Evolutionary conservation across 1,140 invertebrate genomes (phyloP).

Genomic region (Drosophila equinoxialis): DNA sequence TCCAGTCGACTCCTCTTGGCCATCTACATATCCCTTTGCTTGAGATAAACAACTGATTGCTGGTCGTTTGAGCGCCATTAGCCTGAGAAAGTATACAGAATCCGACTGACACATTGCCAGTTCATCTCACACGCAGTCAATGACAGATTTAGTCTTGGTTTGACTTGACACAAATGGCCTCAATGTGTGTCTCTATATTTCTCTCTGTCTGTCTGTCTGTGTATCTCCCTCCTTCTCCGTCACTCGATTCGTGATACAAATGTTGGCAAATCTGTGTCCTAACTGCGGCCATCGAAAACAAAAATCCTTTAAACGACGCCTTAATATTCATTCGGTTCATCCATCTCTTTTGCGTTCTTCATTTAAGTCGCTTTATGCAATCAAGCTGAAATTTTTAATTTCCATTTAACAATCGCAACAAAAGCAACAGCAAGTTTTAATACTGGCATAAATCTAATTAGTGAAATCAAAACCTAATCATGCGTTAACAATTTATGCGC

Average conservation of each 20-base stretch:
- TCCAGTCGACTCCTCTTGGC: background rate
- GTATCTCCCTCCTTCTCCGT: slow-evolving; percentile 16
- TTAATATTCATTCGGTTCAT: background rate
- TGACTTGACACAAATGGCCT: slow-evolving; percentile 60
- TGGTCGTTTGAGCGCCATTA: slow-evolving; percentile 75
- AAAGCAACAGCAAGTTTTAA: slow-evolving; percentile 55
- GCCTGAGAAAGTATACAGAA: slow-evolving; percentile 41
- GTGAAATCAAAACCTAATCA: slow-evolving; percentile 79
- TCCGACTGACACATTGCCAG: slow-evolving; percentile 72
- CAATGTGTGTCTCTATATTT: slow-evolving; percentile 24
- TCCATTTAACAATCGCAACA: slow-evolving; percentile 51
- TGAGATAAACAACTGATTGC: slow-evolving; percentile 77
- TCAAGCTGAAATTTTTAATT: slow-evolving; percentile 80
- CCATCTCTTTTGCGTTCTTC: slow-evolving; percentile 2
- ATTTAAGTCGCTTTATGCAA: slow-evolving; percentile 26
- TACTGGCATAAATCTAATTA: slow-evolving; percentile 78
- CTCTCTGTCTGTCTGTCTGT: background rate
- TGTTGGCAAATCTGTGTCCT: slow-evolving; percentile 67
- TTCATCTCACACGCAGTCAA: slow-evolving; percentile 66
- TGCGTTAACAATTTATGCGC: slow-evolving; percentile 80
- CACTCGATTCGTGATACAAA: slow-evolving; percentile 47
- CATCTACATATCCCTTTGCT: slow-evolving; percentile 9
- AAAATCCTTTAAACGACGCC: background rate
- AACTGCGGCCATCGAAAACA: slow-evolving; percentile 62
- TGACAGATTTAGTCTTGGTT: slow-evolving; percentile 73